A percentile compares a stretch with the other conserved stretches of the same genome.
Conservation (phyloP, 30 jellyfish, hydroid and myxozoan species). For the Chironex yamaguchii region DNA sequence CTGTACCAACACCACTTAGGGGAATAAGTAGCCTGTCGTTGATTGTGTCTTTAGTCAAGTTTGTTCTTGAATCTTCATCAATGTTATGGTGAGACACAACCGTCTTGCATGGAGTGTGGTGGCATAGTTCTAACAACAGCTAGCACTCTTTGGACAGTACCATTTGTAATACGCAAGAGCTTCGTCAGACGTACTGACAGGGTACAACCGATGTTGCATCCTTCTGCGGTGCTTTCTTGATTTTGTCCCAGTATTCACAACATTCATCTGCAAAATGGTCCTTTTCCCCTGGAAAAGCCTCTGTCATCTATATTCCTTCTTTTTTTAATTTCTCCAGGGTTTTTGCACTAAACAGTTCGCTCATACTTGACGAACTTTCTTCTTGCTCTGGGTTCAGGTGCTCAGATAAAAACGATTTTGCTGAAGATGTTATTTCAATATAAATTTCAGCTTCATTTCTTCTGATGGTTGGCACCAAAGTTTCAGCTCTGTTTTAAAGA, state of each 20-base stretch:
- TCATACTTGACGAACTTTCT: conserved; percentile 52
- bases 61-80: conserved; percentile 43
- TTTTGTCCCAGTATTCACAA: conserved; percentile 48
- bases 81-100: conserved; percentile 56
- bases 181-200: conserved; percentile 59
- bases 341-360: conserved; percentile 62
- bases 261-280: conserved; percentile 39
- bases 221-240: not conserved
- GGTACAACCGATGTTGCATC: conserved; percentile 28
- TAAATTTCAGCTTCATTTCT: conserved; percentile 61
- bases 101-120: conserved; percentile 52
- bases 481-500: too few species aligned
- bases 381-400: conserved; percentile 17
- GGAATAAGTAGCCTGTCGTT: conserved; percentile 54
- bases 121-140: conserved; percentile 44
- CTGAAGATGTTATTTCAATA: not conserved
- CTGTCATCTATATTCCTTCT: conserved; percentile 49
- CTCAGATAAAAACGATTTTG: not conserved
- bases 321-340: conserved; percentile 50
- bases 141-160: conserved; percentile 48
- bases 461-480: conserved; percentile 69
- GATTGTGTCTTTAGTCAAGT: conserved; percentile 56
- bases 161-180: conserved; percentile 60
- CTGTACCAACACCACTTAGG: conserved; percentile 57
- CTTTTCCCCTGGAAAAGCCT: conserved; percentile 54